Conservation (phyloP, 2,888 invertebrate genomes). For the Lepidochrysops patricia region DNA sequence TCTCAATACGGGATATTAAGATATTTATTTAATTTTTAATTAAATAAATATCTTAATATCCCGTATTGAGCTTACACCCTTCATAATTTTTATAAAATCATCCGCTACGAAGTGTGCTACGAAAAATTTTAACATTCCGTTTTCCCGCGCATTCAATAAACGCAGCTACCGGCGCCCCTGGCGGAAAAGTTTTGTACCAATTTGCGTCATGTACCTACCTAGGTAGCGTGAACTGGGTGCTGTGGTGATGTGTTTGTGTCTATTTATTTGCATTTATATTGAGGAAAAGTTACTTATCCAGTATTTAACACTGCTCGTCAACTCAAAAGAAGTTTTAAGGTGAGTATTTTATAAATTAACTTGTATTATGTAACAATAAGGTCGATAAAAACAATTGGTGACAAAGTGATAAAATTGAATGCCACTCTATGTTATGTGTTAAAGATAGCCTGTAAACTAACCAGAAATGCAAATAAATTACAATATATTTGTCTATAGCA, state of each 20-base stretch:
- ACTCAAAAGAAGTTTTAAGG: conserved; percentile 32
- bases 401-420: conserved; percentile 28
- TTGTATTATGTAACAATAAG: conserved; percentile 51
- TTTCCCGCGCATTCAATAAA: conserved; percentile 27
- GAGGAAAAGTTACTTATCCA: background rate
- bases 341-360: conserved; percentile 35
- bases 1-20: too few species aligned
- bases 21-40: too few species aligned
- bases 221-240: conserved; percentile 31
- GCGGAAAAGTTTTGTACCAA: conserved; percentile 38
- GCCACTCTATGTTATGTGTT: conserved; percentile 8
- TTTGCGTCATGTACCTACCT: conserved; percentile 46
- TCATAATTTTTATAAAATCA: too few species aligned
- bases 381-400: conserved; percentile 30
- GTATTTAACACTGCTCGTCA: background rate
- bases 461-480: background rate
- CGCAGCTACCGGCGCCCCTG: conserved; percentile 27
- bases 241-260: conserved; percentile 47
- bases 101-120: background rate
- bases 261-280: conserved; percentile 27
- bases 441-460: background rate
- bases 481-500: background rate
- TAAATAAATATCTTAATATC: too few species aligned
- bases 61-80: too few species aligned
- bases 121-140: conserved; percentile 5